Evolutionary conservation across 2,888 invertebrate genomes (phyloP), one percentile per base, ranked within the genome.

Genomic region (Sarcophaga subvicina): DNA sequence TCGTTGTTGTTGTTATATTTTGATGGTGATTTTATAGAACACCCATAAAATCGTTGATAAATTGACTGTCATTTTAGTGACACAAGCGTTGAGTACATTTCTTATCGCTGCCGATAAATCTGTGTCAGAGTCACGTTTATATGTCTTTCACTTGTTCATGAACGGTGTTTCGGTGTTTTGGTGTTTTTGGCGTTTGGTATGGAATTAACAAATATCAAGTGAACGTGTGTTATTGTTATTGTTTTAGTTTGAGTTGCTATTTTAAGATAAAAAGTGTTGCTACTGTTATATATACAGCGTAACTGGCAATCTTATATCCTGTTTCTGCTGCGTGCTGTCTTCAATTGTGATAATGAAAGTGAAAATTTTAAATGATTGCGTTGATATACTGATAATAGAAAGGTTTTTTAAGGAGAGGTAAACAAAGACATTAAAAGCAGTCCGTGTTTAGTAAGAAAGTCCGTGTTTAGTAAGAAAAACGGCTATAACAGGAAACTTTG

Each of bases 11-110:
- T 73, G 77, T 83, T 78, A 49, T 72, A 60, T 72, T 76, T 77
- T 54, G 11, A 14, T 77, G 71, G 80, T 76, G 80, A 80, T 76
- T 88, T 80, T 84, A 83, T 85, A 88, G 90, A 90, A 89, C 90
- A 89, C 88, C 91, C 91, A 92, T 91, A 92, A 91, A 91, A 90
- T 90, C 81, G 89, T 91, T 90, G 91, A 92, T 91, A 91, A 91
- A 91, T 92, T 91, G 89, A 89, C 87, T 83, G 76, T 70, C 83
- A 72, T 72, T 80, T 72, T 77, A 81, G 87, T 83, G 80, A 80
- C 84, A 85, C 80, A 79, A 82, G 81, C 81, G 75, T 22, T 67
- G 87, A 81, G 79, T 81, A 72, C 67, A 78, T 76, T 67, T 76
- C 84, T 87, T 87, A 87, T 87, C 87, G 76, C 37, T 66, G 27